Evolutionary conservation across 2,113 vertebrate genomes (phyloP).

Genomic region (Poecilia latipinna): DNA sequence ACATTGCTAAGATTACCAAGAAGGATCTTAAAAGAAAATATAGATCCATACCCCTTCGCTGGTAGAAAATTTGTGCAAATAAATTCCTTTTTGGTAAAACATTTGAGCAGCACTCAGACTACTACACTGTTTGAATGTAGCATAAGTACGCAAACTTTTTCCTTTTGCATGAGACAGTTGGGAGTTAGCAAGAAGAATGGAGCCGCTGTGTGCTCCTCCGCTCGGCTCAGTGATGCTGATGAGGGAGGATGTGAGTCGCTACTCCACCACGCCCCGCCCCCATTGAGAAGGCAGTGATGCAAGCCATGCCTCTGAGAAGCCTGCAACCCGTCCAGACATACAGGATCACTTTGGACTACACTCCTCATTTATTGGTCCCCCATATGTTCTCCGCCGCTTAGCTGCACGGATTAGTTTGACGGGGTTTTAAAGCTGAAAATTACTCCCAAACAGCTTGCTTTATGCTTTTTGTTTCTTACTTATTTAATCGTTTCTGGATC

Average conservation of each 20-base stretch:
- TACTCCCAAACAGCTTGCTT: slow-evolving; percentile 8
- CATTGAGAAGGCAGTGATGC: slow-evolving; percentile 57
- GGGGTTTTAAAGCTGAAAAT: slow-evolving; percentile 10
- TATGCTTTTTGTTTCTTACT: slow-evolving; percentile 19
- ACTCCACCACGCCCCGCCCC: slow-evolving; percentile 62
- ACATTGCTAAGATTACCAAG: too few species aligned
- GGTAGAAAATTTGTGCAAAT: too few species aligned
- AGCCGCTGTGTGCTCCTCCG: slow-evolving; percentile 13
- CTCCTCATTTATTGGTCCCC: slow-evolving; percentile 47
- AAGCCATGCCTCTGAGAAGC: slow-evolving; percentile 51
- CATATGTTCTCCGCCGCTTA: slow-evolving; percentile 33
- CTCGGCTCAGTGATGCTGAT: slow-evolving; percentile 75
- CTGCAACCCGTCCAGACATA: slow-evolving; percentile 60
- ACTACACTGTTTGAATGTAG: background rate
- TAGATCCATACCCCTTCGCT: too few species aligned
- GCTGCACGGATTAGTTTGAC: slow-evolving; percentile 34
- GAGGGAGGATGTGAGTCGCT: slow-evolving; percentile 61
- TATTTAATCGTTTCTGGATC: slow-evolving; percentile 39
- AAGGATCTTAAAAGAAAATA: too few species aligned
- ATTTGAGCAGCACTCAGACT: too few species aligned
- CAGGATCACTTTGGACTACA: slow-evolving; percentile 60
- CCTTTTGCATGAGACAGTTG: background rate
- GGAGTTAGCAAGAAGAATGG: slow-evolving; percentile 16
- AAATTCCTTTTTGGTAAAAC: too few species aligned
- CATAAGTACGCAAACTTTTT: background rate